phyloP scores from a whole-genome alignment of 1,140 invertebrate genomes.

The Proales similis region DNA sequence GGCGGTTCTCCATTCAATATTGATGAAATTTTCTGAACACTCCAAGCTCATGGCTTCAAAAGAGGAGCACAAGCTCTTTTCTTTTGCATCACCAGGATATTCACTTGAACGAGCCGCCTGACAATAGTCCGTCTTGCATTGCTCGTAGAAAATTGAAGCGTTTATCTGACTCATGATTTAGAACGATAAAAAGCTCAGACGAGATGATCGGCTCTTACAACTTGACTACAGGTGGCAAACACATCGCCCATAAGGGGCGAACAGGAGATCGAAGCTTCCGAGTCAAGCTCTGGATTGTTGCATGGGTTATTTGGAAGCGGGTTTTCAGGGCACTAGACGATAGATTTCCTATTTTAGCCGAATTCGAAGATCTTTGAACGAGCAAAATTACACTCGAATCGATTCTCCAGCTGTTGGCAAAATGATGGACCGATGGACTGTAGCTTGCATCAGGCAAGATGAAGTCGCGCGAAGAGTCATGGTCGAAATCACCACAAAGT shows the following conservation, averaged over 20 bases:
- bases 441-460: conserved; percentile 56
- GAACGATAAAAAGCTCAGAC: neutral
- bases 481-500: conserved; percentile 70
- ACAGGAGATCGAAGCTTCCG: neutral
- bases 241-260: neutral
- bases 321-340: conserved; percentile 12
- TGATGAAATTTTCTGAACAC: conserved; percentile 62
- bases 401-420: conserved; percentile 61
- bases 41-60: conserved; percentile 69
- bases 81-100: conserved; percentile 3
- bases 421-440: conserved; percentile 53
- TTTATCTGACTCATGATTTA: conserved; percentile 52
- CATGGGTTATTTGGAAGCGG: conserved; percentile 6
- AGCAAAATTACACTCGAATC: conserved; percentile 14
- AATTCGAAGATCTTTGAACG: neutral
- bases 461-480: conserved; percentile 56
- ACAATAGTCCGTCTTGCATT: conserved; percentile 71
- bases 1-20: conserved; percentile 64
- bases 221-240: conserved; percentile 7
- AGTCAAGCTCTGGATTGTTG: neutral
- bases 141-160: conserved; percentile 52
- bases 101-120: conserved; percentile 54
- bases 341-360: neutral
- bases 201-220: no score
- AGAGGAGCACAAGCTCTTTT: conserved; percentile 64